phyloP scores from a whole-genome alignment of 2,113 vertebrate species.

The Centropus bengalensis region DNA sequence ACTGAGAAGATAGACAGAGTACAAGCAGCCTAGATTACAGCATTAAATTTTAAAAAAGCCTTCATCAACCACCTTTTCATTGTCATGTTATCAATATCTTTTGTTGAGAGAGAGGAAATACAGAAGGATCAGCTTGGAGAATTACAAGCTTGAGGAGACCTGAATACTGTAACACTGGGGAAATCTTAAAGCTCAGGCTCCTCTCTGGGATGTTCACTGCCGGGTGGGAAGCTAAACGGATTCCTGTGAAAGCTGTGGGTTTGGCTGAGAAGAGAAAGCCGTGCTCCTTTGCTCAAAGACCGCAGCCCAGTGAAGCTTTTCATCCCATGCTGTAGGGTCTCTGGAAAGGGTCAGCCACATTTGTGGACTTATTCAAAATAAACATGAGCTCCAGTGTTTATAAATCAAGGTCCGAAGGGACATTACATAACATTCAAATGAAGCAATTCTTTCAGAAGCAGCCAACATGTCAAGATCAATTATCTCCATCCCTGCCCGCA shows the following conservation, averaged over 20 bases:
- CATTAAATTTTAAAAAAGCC: neutral
- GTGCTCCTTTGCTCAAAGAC: neutral
- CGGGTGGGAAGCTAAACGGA: neutral
- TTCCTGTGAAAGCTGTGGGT: neutral
- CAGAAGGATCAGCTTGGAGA: neutral
- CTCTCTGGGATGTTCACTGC: neutral
- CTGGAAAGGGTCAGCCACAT: neutral
- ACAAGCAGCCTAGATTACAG: neutral
- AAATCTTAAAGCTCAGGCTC: neutral
- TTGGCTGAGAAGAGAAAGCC: neutral
- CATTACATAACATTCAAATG: neutral
- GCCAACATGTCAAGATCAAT: neutral
- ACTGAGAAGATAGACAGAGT: neutral
- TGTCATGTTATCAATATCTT: neutral
- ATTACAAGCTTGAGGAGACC: neutral
- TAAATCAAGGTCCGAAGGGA: neutral
- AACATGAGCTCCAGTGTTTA: neutral
- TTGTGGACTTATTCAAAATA: neutral
- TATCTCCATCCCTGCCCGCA: neutral
- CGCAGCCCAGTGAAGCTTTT: neutral
- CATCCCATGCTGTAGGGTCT: neutral
- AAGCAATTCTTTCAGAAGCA: neutral
- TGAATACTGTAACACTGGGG: neutral
- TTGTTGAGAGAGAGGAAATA: neutral
- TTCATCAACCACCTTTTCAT: neutral